phyloP scores from a whole-genome alignment of 1,140 invertebrate species.

The Drosophila kikkawai region DNA sequence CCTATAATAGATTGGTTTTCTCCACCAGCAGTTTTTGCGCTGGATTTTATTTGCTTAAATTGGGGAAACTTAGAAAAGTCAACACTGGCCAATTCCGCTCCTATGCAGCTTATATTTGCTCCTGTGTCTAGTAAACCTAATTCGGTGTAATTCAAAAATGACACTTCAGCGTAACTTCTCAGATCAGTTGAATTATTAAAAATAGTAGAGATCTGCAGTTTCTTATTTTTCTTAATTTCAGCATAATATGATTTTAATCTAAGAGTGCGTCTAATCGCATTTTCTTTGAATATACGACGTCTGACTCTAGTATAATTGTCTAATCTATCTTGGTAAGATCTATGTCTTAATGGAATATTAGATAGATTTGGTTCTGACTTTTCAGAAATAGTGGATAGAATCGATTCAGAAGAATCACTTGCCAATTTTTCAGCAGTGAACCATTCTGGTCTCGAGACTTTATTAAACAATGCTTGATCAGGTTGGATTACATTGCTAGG shows the following conservation, averaged over 20 bases:
- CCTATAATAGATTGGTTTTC: conserved; percentile 2
- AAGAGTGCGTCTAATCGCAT: neutral
- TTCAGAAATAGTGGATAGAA: neutral
- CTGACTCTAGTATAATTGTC: neutral
- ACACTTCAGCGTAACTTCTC: neutral
- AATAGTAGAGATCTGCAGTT: conserved; percentile 1
- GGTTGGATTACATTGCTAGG: too few species aligned
- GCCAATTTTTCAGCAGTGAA: too few species aligned
- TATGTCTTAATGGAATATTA: neutral
- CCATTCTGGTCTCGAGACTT: too few species aligned
- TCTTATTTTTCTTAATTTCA: neutral
- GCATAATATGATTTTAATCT: neutral
- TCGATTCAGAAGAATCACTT: neutral
- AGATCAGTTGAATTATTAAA: neutral
- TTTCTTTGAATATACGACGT: neutral
- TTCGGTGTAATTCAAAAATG: neutral
- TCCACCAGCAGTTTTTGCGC: neutral
- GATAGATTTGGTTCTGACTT: neutral
- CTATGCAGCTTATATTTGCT: neutral
- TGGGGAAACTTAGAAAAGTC: neutral
- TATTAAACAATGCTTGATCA: too few species aligned
- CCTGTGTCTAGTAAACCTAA: neutral
- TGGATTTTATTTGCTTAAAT: neutral
- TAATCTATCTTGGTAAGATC: neutral
- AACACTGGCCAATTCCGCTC: neutral